Base-by-base conservation (phyloP, 1,140 invertebrate species). In the Uloborus diversus region DNA sequence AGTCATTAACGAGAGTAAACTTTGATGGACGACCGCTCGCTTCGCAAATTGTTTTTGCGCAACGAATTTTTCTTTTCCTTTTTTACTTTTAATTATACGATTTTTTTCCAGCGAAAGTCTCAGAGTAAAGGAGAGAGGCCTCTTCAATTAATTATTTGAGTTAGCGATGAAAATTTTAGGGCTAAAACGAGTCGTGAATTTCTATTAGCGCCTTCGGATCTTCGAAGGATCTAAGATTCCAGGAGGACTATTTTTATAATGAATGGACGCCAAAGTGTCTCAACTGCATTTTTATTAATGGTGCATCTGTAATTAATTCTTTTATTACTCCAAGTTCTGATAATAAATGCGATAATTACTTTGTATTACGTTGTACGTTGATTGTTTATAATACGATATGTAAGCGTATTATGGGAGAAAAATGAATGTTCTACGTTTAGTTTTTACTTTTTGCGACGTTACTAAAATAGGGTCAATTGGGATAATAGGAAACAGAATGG, bases 1-100 rank as follows among this genome's bases (percentile, higher is more conserved):
- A 75, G 71, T 75, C 59, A 75, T 75, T 75, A 75, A 75, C 71
- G 57, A 64, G 57, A 75, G 59, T 75, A 62, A 75, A 75, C 59
- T 75, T 75, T 75, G 71, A 75, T 75, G 20, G 71, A 75, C 71
- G 71, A 75, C 53, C 37, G 11, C 30, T 20, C 37, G 71, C 37
- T 0, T 25, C 42, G 59, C 71, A 75, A 75, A 75, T 75, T 75
- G 71, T 75, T 75, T 75, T 59, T 62, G 59, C 66, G n/a, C 17
- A 7, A 30, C 66, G 66, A 37, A 70, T 35, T 62, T 20, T 70
- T 56, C 66, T 56, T 71, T 30, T 35, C 47, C 23, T 20, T 17
- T 53, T n/a, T 53, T 17, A 9, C 28, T 71, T 69, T 71, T 71
- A 64, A 64, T 75, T 75, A 51, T 57, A 33, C 32, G 23, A n/a